Percentiles rank a stretch among this genome's conserved stretches.
These are phyloP conservation scores for Chascanopsetta lugubris DNA, from an alignment of 2,113 vertebrate genomes.

Conservation along the genomic window DNA sequence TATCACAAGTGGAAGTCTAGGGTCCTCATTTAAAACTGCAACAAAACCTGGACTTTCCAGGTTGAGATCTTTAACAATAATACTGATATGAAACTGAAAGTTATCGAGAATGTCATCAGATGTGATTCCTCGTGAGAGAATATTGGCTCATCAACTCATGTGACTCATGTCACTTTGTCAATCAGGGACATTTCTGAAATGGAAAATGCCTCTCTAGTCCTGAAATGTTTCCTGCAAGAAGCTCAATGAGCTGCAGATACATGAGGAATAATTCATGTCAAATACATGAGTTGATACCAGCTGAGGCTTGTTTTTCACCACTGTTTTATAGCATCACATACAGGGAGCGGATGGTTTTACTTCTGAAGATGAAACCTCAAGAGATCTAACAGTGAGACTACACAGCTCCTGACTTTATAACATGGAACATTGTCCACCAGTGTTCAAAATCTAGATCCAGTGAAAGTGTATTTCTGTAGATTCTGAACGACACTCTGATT, in stretches of 20 bases:
- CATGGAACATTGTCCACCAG: not conserved
- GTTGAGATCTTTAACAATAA: too few species aligned
- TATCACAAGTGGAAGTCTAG: too few species aligned
- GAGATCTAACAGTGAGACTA: not conserved
- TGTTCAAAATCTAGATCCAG: not conserved
- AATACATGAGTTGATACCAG: not conserved
- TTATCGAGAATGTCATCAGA: too few species aligned
- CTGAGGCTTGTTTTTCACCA: constrained; percentile 36
- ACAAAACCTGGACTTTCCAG: too few species aligned
- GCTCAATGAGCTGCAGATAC: constrained; percentile 28
- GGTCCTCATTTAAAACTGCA: too few species aligned
- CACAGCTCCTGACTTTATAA: not conserved
- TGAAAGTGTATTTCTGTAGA: not conserved
- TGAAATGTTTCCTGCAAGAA: not conserved
- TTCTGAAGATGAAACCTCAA: not conserved
- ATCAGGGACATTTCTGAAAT: not conserved
- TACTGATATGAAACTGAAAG: too few species aligned
- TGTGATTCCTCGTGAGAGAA: too few species aligned
- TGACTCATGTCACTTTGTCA: too few species aligned
- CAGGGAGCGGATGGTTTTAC: constrained; percentile 23
- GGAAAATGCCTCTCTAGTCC: not conserved
- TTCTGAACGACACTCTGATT: not conserved
- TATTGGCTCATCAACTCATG: too few species aligned
- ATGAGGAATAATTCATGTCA: constrained; percentile 37
- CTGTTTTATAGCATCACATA: constrained; percentile 6